Evolutionary conservation across 2,888 invertebrate species (phyloP).

Genomic region (Acanthococcus lagerstroemiae): DNA sequence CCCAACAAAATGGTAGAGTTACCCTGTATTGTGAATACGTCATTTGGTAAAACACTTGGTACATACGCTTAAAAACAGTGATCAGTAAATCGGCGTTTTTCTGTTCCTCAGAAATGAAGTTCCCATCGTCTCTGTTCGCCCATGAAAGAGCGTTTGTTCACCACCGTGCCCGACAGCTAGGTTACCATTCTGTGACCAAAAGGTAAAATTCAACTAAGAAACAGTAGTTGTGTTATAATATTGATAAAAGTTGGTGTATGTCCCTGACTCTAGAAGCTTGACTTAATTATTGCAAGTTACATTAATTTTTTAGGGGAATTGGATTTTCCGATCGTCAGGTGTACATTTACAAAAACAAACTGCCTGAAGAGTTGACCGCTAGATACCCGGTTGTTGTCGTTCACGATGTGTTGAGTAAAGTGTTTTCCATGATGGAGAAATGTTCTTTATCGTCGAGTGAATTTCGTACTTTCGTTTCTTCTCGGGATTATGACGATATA

Average conservation of each 20-base stretch:
- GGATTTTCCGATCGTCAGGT: slow-evolving; percentile 12
- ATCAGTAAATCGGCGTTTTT: background rate
- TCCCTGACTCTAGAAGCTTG: background rate
- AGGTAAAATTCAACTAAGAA: background rate
- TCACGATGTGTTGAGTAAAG: slow-evolving; percentile 3
- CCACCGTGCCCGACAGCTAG: slow-evolving; percentile 5
- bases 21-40: no score
- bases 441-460: slow-evolving; percentile 5
- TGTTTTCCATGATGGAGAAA: slow-evolving; percentile 1
- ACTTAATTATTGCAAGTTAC: background rate
- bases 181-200: slow-evolving; percentile 5
- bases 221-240: background rate
- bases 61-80: background rate
- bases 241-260: background rate
- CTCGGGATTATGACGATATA: slow-evolving; percentile 3
- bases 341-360: slow-evolving; percentile 2
- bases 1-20: slow-evolving; percentile 21
- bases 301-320: background rate
- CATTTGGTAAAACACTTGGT: no score
- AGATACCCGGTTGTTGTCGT: slow-evolving; percentile 1
- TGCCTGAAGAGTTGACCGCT: background rate
- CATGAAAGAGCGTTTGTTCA: slow-evolving; percentile 7
- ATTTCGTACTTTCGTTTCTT: slow-evolving; percentile 8
- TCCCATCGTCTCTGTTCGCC: slow-evolving; percentile 7
- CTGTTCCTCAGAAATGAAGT: slow-evolving; percentile 5